These are phyloP conservation scores for Orientallactaga sibirica DNA, from an alignment of 2,797 vertebrate genomes.

Conservation along the genomic window DNA sequence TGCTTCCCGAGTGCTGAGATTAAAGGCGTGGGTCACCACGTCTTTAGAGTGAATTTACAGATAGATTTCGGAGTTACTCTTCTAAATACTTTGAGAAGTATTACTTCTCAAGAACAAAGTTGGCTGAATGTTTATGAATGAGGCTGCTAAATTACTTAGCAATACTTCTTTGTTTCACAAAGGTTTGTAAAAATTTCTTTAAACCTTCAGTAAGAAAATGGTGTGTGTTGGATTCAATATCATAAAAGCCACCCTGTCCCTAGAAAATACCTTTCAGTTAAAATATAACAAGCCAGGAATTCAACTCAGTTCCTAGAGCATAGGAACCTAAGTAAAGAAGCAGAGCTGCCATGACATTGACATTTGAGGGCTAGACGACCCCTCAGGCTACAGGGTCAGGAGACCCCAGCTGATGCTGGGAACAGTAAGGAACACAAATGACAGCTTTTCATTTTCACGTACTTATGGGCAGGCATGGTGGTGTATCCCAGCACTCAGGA, in stretches of 20 bases:
- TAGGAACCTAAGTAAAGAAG: background rate
- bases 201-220: slow-evolving; percentile 27
- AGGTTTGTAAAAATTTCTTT: slow-evolving; percentile 27
- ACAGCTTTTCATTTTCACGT: background rate
- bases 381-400: background rate
- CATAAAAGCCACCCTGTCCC: slow-evolving; percentile 3
- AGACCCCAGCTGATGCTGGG: background rate
- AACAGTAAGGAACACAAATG: slow-evolving; percentile 19
- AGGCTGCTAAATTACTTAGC: slow-evolving; percentile 17
- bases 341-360: background rate
- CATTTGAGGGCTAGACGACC: background rate
- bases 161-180: slow-evolving; percentile 42
- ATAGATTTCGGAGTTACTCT: background rate
- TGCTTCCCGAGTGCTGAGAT: no score
- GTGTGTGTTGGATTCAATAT: background rate
- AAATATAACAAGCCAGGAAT: slow-evolving; percentile 20
- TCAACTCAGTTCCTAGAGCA: background rate
- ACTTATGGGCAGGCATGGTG: background rate
- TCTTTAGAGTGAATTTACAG: slow-evolving; percentile 28
- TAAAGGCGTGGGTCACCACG: no score
- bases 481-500: background rate
- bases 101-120: background rate
- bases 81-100: background rate
- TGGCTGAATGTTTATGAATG: slow-evolving; percentile 7
- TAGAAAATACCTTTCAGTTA: slow-evolving; percentile 31